Evolutionary conservation across 2,797 vertebrate species (phyloP).

Genomic region (Emydoidea blandingii): DNA sequence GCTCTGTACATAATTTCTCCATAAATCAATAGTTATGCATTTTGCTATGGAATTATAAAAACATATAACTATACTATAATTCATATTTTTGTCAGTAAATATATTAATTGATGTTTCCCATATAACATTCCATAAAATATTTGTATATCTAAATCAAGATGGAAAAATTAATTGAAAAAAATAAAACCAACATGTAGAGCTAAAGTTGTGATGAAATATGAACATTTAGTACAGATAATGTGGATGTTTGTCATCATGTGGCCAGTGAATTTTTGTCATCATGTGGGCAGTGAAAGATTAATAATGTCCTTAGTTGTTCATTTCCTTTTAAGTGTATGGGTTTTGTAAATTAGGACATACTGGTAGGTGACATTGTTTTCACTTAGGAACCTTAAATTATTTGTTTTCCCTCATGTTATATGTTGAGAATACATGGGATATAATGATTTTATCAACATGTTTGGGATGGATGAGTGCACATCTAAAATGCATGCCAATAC

Average conservation of each 20-base stretch:
- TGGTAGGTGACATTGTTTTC: neutral
- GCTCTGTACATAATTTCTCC: neutral
- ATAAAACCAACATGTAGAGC: neutral
- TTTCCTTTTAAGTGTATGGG: neutral
- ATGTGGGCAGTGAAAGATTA: neutral
- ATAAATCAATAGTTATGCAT: neutral
- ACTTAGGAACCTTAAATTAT: neutral
- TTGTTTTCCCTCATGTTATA: neutral
- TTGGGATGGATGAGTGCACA: neutral
- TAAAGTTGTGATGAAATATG: neutral
- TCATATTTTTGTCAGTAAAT: neutral
- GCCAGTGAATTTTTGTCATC: neutral
- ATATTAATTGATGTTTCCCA: neutral
- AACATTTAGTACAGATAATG: neutral
- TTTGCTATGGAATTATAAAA: neutral
- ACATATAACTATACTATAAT: neutral
- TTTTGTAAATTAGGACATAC: neutral
- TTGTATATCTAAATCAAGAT: neutral
- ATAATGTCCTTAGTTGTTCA: neutral
- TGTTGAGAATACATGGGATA: neutral
- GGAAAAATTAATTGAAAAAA: neutral
- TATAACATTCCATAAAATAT: neutral
- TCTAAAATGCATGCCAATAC: neutral
- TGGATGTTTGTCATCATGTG: neutral
- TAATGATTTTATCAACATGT: neutral